Base-by-base conservation (phyloP, 2,797 vertebrate genomes). In the Scolopax bukidnonensis region DNA sequence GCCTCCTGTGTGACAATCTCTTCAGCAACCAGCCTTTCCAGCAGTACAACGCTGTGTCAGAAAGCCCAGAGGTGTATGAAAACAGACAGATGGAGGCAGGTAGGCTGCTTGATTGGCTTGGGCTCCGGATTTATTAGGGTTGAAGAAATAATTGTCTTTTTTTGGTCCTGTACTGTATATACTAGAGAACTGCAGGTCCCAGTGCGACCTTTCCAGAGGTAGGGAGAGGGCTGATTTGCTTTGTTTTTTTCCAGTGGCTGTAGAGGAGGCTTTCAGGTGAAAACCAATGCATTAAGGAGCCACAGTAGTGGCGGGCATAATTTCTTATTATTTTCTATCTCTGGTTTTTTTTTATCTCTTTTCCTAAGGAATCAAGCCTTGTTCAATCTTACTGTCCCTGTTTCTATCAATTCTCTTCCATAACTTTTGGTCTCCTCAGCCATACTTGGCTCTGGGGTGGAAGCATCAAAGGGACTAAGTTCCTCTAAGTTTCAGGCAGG, bases 21-120 rank as follows among this genome's bases (percentile, higher is more conserved):
- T 99, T 99, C 98, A 99, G 99, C 87, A 99, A 99, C 96, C 99
- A 99, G 98, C 99, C 99, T 81, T 99, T 99, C 89, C 98, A 97
- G 73, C 98, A 98, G 95, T 97, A 97, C 96, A 96, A 93, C 2
- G 15, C 98, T 2, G 32, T 90, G 69, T 89, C 98, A 1, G 98
- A 98, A 90, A 98, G 98, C 61, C 91, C 92, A 1, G 87, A 95
- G 63, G 96, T 86, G 6, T 98, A 95, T 48, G 96, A 95, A 21
- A 94, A 96, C 51, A 95, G 93, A 28, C 89, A 41, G 27, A 89
- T 96, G 76, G 97, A 98, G 87, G 94, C 98, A 97, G 98, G 98
- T 98, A 97, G 61, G 98, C 56, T 78, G n/a, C 60, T 75, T 2
- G 3, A 41, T 59, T 45, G 30, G 4, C 43, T 48, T 16, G 32